These are phyloP conservation scores for Pagrus major DNA, from an alignment of 2,113 vertebrate genomes.

Conservation along the genomic window DNA sequence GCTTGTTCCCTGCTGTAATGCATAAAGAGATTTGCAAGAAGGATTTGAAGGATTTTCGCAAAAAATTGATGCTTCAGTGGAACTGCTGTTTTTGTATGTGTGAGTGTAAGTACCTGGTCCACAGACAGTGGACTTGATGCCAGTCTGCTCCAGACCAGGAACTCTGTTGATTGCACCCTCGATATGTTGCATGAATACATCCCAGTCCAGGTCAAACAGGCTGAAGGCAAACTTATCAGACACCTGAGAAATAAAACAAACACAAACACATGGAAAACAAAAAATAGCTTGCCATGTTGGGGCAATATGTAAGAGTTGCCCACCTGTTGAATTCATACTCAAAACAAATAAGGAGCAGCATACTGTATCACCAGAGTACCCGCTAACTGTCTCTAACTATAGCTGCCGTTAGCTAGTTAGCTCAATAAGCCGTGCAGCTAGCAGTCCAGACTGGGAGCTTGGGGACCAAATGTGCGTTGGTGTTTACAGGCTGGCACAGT, in stretches of 20 bases:
- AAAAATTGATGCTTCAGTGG: not conserved
- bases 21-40: not conserved
- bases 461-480: too few species aligned
- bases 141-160: slow-evolving; percentile 90
- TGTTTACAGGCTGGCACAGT: too few species aligned
- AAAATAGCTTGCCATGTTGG: too few species aligned
- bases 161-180: slow-evolving; percentile 93
- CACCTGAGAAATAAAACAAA: slow-evolving; percentile 82
- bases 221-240: slow-evolving; percentile 95
- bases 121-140: slow-evolving; percentile 97
- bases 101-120: slow-evolving; percentile 88
- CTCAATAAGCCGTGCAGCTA: too few species aligned
- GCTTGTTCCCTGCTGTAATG: slow-evolving; percentile 20
- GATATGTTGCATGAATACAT: slow-evolving; percentile 93
- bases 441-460: too few species aligned
- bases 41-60: not conserved
- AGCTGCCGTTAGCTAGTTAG: too few species aligned
- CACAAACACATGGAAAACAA: not conserved
- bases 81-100: not conserved
- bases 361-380: too few species aligned
- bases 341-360: too few species aligned
- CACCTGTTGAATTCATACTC: too few species aligned
- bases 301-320: too few species aligned
- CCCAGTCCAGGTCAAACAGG: slow-evolving; percentile 98
- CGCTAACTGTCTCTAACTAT: too few species aligned